These are phyloP conservation scores for Epicampocera succincta DNA, from an alignment of 2,888 invertebrate species.

Conservation along the genomic window DNA sequence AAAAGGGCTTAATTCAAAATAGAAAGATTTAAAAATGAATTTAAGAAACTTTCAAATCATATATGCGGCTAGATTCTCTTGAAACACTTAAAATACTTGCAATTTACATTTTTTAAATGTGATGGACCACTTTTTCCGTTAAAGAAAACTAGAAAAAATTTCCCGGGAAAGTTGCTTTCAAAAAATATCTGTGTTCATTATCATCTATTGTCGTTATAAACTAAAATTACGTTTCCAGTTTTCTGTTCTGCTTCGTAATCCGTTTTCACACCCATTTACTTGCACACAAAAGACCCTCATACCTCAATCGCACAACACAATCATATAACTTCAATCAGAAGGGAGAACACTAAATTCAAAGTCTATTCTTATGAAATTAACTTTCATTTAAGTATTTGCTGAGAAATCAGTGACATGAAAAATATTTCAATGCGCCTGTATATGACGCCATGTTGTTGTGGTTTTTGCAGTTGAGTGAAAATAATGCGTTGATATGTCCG, in stretches of 20 bases:
- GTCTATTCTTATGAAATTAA: not conserved
- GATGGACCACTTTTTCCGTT: too few relatives aligned
- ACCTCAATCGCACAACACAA: not conserved
- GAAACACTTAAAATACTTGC: too few relatives aligned
- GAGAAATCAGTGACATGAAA: conserved; percentile 43
- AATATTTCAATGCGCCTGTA: not conserved
- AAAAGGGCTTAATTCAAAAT: too few relatives aligned
- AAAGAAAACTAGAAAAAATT: too few relatives aligned
- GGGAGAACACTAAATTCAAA: not conserved
- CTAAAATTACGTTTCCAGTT: too few relatives aligned
- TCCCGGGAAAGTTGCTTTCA: too few relatives aligned
- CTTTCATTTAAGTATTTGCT: not conserved
- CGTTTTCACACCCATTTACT: not conserved
- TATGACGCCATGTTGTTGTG: conserved; percentile 2
- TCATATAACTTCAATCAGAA: conserved; percentile 35
- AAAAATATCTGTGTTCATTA: too few relatives aligned
- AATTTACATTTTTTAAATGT: too few relatives aligned
- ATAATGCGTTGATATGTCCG: too few relatives aligned
- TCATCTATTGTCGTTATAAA: not conserved
- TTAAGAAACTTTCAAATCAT: too few relatives aligned
- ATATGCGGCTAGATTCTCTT: too few relatives aligned
- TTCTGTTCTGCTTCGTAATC: not conserved
- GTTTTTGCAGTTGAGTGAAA: not conserved
- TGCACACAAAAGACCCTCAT: conserved; percentile 7
- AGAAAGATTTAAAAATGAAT: too few relatives aligned